phyloP scores from a whole-genome alignment of 2,797 vertebrate species.

The Enteromius trimaculatus region DNA sequence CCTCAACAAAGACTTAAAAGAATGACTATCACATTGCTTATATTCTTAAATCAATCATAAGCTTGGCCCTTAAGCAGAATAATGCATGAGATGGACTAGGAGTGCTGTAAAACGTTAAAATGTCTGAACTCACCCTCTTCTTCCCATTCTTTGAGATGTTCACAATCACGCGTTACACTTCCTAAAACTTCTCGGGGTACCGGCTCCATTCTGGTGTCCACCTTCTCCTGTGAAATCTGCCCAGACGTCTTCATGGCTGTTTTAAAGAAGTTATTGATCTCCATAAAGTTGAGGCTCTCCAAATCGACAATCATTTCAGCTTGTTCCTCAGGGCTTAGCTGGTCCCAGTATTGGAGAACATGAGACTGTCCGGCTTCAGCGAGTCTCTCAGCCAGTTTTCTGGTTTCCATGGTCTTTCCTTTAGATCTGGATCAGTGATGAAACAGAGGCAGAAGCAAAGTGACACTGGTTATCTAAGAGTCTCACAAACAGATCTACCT shows the following conservation, averaged over 20 bases:
- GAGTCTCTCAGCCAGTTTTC: slow-evolving; percentile 71
- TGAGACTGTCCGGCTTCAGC: slow-evolving; percentile 83
- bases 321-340: slow-evolving; percentile 78
- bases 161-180: slow-evolving; percentile 86
- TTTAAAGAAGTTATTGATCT: slow-evolving; percentile 85
- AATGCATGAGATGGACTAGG: background rate
- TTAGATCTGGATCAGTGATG: slow-evolving; percentile 29
- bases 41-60: background rate
- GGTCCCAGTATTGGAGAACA: slow-evolving; percentile 85
- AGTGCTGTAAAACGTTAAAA: background rate
- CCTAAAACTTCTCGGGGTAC: slow-evolving; percentile 90
- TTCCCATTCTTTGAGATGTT: slow-evolving; percentile 86
- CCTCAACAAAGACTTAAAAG: background rate
- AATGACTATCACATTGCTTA: background rate
- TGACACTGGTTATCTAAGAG: slow-evolving; percentile 24
- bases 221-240: slow-evolving; percentile 75
- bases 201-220: slow-evolving; percentile 88
- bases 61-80: background rate
- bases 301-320: slow-evolving; percentile 76
- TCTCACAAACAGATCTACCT: background rate
- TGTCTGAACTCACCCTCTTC: slow-evolving; percentile 76
- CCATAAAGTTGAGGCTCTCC: slow-evolving; percentile 82
- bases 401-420: slow-evolving; percentile 76
- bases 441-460: slow-evolving; percentile 24
- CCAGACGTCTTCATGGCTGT: slow-evolving; percentile 78